phyloP scores from a whole-genome alignment of 2,113 vertebrate genomes.

The Eolophus roseicapilla region DNA sequence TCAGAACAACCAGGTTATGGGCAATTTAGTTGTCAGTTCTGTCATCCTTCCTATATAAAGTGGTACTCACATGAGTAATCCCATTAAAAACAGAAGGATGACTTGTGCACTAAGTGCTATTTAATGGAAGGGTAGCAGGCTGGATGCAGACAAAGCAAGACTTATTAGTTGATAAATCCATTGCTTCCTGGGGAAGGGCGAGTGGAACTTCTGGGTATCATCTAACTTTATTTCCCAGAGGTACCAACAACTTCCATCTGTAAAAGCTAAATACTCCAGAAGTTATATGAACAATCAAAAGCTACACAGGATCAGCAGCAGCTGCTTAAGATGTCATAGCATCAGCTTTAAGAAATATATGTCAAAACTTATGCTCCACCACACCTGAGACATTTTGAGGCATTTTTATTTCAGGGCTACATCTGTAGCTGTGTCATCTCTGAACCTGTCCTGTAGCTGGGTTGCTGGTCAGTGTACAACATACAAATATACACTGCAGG shows the following conservation, averaged over 20 bases:
- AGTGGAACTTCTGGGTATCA: not conserved
- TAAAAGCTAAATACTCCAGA: not conserved
- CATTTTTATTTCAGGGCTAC: not conserved
- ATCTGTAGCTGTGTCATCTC: not conserved
- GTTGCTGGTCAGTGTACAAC: not conserved
- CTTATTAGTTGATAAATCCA: not conserved
- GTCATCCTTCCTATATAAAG: not conserved
- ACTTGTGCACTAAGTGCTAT: not conserved
- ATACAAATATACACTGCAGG: not conserved
- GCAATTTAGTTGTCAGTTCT: not conserved
- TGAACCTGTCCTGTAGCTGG: not conserved
- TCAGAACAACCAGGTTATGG: not conserved
- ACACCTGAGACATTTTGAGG: not conserved
- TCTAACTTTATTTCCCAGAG: not conserved
- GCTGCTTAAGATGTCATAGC: not conserved
- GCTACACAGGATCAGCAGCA: not conserved
- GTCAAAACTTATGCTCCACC: not conserved
- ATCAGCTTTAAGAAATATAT: not conserved
- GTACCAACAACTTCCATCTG: not conserved
- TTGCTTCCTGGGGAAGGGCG: not conserved
- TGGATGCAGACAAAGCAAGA: not conserved
- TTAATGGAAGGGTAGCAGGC: not conserved
- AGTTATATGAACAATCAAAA: not conserved
- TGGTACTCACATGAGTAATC: not conserved
- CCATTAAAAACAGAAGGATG: not conserved